phyloP scores from a whole-genome alignment of 2,113 vertebrate species.

The Astur gentilis region DNA sequence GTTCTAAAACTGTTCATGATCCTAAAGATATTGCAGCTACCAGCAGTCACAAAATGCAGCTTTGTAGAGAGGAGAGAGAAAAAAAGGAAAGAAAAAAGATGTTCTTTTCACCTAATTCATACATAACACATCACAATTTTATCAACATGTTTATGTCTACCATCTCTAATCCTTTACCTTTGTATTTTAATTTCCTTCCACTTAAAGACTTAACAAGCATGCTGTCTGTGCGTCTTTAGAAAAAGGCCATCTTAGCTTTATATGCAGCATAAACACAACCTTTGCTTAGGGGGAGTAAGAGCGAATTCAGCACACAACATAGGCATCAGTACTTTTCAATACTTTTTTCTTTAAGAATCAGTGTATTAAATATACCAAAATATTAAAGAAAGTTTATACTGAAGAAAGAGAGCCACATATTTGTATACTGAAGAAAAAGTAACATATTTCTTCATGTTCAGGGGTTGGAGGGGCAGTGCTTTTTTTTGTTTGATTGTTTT shows the following conservation, averaged over 20 bases:
- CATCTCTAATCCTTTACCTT: neutral
- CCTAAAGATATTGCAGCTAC: neutral
- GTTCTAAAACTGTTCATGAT: neutral
- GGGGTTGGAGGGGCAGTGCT: accelerated
- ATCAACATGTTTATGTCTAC: neutral
- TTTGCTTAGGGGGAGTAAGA: neutral
- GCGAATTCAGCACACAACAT: neutral
- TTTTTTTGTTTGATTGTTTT: neutral
- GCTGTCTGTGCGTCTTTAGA: neutral
- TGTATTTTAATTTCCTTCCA: neutral
- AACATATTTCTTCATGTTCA: neutral
- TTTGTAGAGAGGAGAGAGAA: neutral
- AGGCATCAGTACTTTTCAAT: neutral
- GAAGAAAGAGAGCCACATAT: neutral
- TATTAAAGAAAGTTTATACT: neutral
- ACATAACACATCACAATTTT: neutral
- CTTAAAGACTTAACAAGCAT: neutral
- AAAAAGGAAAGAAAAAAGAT: no score
- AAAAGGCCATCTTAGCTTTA: neutral
- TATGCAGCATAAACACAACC: neutral
- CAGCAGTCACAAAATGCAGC: neutral
- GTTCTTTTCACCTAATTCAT: neutral
- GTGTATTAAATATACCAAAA: neutral
- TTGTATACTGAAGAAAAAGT: neutral
- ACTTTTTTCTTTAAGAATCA: neutral